phyloP scores from a whole-genome alignment of 2,113 vertebrate genomes.

The Petrocephalus zakoni region DNA sequence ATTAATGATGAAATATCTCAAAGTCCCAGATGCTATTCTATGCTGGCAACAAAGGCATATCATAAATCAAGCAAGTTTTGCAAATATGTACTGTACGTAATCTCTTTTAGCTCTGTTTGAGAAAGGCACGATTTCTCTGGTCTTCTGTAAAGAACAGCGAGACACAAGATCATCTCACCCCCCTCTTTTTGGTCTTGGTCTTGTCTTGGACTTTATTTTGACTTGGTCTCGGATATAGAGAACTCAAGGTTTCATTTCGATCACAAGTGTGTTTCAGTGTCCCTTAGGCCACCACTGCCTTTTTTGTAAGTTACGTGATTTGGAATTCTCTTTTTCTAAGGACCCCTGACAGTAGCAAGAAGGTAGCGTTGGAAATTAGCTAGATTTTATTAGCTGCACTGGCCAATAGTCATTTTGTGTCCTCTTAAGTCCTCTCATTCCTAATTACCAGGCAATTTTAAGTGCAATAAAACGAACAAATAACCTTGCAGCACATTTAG shows the following conservation, averaged over 20 bases:
- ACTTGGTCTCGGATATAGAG: too few relatives aligned
- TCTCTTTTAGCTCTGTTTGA: constrained; percentile 62
- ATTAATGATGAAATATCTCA: constrained; percentile 63
- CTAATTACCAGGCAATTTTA: constrained; percentile 7
- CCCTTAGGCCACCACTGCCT: neutral
- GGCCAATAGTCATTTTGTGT: neutral
- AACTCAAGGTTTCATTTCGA: too few relatives aligned
- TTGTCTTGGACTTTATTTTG: too few relatives aligned
- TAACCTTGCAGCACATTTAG: neutral
- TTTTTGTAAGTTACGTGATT: neutral
- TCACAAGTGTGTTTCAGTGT: too few relatives aligned
- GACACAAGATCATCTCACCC: neutral
- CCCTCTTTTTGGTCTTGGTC: too few relatives aligned
- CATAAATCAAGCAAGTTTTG: constrained; percentile 68
- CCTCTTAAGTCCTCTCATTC: neutral
- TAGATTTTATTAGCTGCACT: neutral
- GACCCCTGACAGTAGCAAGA: neutral
- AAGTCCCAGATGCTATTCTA: constrained; percentile 68
- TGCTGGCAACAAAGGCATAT: constrained; percentile 66
- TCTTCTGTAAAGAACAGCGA: constrained; percentile 37
- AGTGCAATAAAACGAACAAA: neutral
- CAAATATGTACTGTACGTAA: constrained; percentile 59
- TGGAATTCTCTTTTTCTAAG: neutral
- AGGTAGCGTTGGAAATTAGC: constrained; percentile 1
- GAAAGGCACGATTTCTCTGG: constrained; percentile 51